These are phyloP conservation scores for Sprattus sprattus DNA, from an alignment of 2,113 vertebrate species.

Conservation along the genomic window DNA sequence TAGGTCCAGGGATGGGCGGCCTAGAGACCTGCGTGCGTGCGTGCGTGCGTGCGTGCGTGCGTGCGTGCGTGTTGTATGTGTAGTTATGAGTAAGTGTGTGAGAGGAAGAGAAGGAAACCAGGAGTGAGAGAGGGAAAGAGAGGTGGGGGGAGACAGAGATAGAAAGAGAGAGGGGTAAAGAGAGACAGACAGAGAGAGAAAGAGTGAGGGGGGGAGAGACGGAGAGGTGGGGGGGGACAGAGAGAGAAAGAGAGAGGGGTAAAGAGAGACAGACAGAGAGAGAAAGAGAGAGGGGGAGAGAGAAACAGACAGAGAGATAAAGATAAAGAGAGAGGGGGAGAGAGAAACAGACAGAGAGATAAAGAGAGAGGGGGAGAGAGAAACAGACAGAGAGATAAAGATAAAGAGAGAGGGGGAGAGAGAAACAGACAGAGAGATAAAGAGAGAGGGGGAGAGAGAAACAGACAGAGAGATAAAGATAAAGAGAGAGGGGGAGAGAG, in stretches of 20 bases:
- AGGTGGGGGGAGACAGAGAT: background rate
- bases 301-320: background rate
- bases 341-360: constrained; percentile 5
- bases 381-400: background rate
- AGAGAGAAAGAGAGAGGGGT: background rate
- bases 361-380: constrained; percentile 21
- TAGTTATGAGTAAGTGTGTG: background rate
- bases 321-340: background rate
- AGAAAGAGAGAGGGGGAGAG: constrained; percentile 1
- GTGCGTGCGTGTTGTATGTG: too few species aligned
- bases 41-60: background rate
- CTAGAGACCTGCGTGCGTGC: too few species aligned
- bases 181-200: background rate
- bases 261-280: background rate
- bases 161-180: background rate
- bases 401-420: background rate
- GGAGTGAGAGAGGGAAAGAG: background rate
- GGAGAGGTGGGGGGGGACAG: constrained; percentile 18
- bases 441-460: background rate
- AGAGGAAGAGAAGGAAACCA: background rate
- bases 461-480: background rate
- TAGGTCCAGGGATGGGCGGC: too few species aligned
- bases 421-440: background rate
- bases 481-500: background rate
- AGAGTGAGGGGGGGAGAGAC: constrained; percentile 37